phyloP scores from a whole-genome alignment of 2,113 vertebrate species.

The Furnarius figulus region DNA sequence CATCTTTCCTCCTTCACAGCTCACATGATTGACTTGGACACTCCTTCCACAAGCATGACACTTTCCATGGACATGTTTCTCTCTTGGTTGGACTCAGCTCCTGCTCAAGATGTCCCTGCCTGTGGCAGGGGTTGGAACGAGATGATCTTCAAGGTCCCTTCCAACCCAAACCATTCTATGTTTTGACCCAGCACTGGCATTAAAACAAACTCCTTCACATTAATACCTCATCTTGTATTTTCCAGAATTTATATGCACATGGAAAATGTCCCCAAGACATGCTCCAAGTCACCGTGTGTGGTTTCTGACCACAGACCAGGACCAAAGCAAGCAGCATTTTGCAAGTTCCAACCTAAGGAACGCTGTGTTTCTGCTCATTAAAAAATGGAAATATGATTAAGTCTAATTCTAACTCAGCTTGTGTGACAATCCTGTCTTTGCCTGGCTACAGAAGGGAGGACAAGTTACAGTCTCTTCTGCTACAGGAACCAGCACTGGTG shows the following conservation, averaged over 20 bases:
- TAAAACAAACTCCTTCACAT: neutral
- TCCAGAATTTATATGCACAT: neutral
- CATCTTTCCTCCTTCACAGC: neutral
- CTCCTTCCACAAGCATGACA: neutral
- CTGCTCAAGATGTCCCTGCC: neutral
- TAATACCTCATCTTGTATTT: neutral
- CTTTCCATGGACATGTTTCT: neutral
- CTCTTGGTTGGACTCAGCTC: neutral
- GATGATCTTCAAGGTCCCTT: neutral
- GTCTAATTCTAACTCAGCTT: neutral
- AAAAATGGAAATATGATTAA: neutral
- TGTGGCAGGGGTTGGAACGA: neutral
- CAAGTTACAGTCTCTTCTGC: neutral
- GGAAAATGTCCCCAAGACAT: neutral
- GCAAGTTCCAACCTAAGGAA: neutral
- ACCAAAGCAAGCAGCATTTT: neutral
- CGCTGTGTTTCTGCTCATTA: neutral
- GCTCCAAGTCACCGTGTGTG: accelerated
- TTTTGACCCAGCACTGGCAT: neutral
- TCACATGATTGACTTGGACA: neutral
- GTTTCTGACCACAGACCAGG: neutral
- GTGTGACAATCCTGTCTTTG: neutral
- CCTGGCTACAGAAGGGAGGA: neutral
- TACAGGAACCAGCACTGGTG: neutral
- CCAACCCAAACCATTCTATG: neutral